phyloP scores from a whole-genome alignment of 2,888 invertebrate species.

The Carabus problematicus region DNA sequence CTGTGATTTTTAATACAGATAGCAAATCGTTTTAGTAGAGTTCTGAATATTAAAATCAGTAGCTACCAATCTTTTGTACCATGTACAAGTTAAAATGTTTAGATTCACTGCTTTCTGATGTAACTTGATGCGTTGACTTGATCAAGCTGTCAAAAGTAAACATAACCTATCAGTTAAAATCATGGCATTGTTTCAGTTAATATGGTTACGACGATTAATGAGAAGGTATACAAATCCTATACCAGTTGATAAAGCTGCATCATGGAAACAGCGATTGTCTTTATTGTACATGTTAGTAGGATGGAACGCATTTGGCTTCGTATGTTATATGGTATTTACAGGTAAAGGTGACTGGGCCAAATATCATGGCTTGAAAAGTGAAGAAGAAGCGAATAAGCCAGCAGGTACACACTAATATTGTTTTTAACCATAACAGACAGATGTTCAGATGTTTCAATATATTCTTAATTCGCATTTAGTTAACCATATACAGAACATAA shows the following conservation, averaged over 20 bases:
- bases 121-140: too few species aligned
- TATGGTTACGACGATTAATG: slow-evolving; percentile 63
- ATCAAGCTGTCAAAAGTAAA: background rate
- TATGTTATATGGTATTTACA: slow-evolving; percentile 64
- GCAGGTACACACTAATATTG: slow-evolving; percentile 62
- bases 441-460: background rate
- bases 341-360: slow-evolving; percentile 75
- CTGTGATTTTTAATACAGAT: too few species aligned
- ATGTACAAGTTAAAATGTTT: too few species aligned
- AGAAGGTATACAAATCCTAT: slow-evolving; percentile 62
- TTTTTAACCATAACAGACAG: too few species aligned
- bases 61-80: background rate
- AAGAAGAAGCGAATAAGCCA: slow-evolving; percentile 64
- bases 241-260: slow-evolving; percentile 61
- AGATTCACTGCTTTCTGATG: too few species aligned
- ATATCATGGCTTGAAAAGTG: slow-evolving; percentile 68
- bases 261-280: slow-evolving; percentile 70
- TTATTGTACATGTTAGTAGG: slow-evolving; percentile 70
- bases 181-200: slow-evolving; percentile 60
- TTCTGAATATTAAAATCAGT: background rate
- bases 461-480: slow-evolving; percentile 2
- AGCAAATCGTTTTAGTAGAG: slow-evolving; percentile 9
- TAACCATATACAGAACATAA: slow-evolving; percentile 10
- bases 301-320: slow-evolving; percentile 76
- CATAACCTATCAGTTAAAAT: slow-evolving; percentile 21